Evolutionary conservation across 2,113 vertebrate species (phyloP).

Genomic region (Isurus oxyrinchus): DNA sequence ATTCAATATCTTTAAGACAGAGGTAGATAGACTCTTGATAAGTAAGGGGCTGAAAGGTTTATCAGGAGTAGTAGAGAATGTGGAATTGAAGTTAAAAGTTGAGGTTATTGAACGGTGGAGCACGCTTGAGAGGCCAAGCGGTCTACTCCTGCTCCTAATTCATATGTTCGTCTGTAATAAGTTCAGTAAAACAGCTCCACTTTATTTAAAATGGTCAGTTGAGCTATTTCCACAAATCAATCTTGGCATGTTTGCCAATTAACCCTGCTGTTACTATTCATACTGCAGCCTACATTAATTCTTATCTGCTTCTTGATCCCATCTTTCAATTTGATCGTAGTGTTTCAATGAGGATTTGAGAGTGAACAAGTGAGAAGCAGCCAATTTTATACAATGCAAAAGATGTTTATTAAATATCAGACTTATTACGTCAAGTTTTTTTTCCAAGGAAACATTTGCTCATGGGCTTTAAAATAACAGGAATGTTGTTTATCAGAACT

Average conservation of each 20-base stretch:
- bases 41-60: no score
- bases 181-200: conserved; percentile 12
- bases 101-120: no score
- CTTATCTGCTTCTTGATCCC: conserved; percentile 9
- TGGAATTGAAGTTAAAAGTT: no score
- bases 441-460: neutral
- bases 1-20: no score
- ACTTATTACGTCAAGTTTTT: neutral
- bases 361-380: neutral
- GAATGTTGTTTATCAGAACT: neutral
- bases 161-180: no score
- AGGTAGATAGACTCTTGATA: no score
- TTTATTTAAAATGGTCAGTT: neutral
- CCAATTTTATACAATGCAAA: neutral
- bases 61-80: no score
- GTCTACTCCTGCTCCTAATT: no score
- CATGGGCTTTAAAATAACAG: neutral
- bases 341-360: neutral
- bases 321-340: neutral
- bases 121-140: no score
- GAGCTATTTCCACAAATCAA: conserved; percentile 29
- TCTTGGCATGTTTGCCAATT: conserved; percentile 8
- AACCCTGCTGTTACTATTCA: conserved; percentile 7
- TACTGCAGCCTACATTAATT: conserved; percentile 1
- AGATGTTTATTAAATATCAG: neutral